Evolutionary conservation across 2,797 vertebrate species (phyloP).

Genomic region (Pipistrellus pipistrellus): DNA sequence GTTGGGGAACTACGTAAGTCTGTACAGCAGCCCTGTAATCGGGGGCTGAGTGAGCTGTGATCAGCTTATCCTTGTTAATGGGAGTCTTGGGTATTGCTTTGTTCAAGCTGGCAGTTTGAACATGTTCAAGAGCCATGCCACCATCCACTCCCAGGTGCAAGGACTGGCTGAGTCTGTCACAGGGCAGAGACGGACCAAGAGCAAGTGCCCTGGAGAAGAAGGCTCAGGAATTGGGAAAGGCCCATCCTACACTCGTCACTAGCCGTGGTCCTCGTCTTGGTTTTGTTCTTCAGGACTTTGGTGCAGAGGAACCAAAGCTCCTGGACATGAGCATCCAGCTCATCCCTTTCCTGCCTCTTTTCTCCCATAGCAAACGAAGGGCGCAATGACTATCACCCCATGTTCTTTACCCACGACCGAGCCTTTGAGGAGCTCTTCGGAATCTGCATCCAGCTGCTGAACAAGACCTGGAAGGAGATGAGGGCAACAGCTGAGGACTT

Average conservation of each 20-base stretch:
- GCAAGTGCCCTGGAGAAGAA: background rate
- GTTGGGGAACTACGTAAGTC: slow-evolving; percentile 98
- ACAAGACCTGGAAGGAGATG: slow-evolving; percentile 99
- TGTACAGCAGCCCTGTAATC: background rate
- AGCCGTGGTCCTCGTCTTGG: background rate
- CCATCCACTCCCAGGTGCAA: background rate
- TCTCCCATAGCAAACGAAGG: slow-evolving; percentile 95
- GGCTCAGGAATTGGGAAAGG: background rate
- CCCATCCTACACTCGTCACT: background rate
- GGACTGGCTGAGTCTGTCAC: background rate
- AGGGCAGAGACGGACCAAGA: background rate
- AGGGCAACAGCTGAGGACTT: slow-evolving; percentile 98
- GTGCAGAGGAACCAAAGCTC: background rate
- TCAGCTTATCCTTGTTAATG: background rate
- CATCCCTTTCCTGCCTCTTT: background rate
- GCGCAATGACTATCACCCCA: slow-evolving; percentile 98
- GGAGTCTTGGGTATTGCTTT: background rate
- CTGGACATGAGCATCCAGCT: accelerated
- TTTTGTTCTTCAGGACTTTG: background rate
- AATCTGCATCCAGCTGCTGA: slow-evolving; percentile 97
- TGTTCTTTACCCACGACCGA: slow-evolving; percentile 99
- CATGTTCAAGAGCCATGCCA: background rate
- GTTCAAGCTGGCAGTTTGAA: background rate
- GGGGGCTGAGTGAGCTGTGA: background rate
- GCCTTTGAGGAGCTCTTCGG: slow-evolving; percentile 99